Conservation (phyloP, 2,113 vertebrate species). For the Ailuropoda melanoleuca region DNA sequence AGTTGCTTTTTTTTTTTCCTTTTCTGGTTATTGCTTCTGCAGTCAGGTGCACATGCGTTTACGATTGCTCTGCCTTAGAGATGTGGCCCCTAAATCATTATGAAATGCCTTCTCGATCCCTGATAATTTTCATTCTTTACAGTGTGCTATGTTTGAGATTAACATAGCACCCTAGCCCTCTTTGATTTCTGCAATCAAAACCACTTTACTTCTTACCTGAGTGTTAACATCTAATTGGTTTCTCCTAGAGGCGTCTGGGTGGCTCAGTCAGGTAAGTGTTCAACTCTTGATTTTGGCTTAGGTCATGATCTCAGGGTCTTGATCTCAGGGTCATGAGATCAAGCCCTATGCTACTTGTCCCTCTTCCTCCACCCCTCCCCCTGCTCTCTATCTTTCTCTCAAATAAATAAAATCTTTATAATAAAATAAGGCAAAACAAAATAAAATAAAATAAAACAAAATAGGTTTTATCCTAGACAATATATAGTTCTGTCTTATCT, state of each 20-base stretch:
- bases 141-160: background rate
- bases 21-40: background rate
- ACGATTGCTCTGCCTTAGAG: background rate
- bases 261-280: background rate
- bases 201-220: background rate
- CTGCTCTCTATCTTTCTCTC: background rate
- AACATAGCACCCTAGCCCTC: background rate
- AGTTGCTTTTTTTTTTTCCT: background rate
- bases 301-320: background rate
- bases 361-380: background rate
- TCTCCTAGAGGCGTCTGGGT: no score
- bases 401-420: background rate
- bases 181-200: background rate
- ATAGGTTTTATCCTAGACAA: background rate
- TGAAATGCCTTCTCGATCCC: background rate
- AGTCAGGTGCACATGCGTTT: background rate
- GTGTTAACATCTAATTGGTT: background rate
- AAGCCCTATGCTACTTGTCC: background rate
- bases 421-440: no score
- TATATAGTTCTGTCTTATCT: background rate
- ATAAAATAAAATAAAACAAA: background rate
- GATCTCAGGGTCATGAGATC: background rate
- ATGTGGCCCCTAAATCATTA: background rate
- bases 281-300: background rate
- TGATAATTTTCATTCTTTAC: background rate